phyloP scores from a whole-genome alignment of 1,140 invertebrate species.

The Copidosoma floridanum region DNA sequence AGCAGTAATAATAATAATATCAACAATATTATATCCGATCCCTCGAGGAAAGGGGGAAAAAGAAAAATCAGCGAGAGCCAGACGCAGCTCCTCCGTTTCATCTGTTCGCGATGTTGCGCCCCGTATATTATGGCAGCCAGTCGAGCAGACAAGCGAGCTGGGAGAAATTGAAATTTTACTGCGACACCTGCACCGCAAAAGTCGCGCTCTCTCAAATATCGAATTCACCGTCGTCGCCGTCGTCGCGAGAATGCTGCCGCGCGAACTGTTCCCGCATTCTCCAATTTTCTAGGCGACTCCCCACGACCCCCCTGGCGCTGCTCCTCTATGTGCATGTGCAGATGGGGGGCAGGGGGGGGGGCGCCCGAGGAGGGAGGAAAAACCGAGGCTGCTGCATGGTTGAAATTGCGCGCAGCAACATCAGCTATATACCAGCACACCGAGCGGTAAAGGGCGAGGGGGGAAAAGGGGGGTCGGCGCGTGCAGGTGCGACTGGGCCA shows the following conservation, averaged over 20 bases:
- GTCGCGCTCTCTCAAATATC: not conserved
- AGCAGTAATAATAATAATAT: too few species aligned
- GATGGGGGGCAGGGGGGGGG: not conserved
- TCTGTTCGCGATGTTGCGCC: too few species aligned
- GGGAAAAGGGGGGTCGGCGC: not conserved
- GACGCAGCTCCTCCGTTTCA: too few species aligned
- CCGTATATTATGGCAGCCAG: too few species aligned
- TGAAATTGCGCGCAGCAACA: too few species aligned
- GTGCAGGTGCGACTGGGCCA: conserved; percentile 16
- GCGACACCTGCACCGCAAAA: conserved; percentile 27
- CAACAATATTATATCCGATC: too few species aligned
- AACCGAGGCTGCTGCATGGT: not conserved
- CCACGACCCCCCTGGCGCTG: not conserved
- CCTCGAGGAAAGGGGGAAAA: too few species aligned
- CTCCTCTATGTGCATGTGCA: not conserved
- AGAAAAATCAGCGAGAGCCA: too few species aligned
- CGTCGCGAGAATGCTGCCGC: conserved; percentile 6
- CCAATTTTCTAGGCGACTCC: conserved; percentile 5
- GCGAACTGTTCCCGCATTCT: not conserved
- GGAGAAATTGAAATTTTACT: conserved; percentile 39
- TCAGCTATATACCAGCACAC: too few species aligned
- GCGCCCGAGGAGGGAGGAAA: not conserved
- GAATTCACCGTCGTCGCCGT: not conserved
- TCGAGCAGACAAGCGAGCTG: too few species aligned
- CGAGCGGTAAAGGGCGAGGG: not conserved